phyloP scores from a whole-genome alignment of 2,113 vertebrate genomes.

The Quiscalus mexicanus region DNA sequence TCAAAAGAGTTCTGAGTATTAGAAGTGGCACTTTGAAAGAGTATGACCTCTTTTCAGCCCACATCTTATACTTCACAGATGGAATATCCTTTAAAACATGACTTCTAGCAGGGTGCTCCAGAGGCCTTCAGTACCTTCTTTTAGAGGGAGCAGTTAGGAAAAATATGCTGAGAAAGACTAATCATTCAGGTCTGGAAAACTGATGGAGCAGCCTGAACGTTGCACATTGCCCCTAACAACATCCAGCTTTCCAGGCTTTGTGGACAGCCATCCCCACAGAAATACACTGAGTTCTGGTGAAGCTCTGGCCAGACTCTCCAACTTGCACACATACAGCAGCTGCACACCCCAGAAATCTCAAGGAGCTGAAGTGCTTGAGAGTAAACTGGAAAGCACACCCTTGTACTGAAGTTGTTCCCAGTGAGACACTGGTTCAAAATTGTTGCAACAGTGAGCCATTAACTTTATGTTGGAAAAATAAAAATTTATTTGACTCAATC shows the following conservation, averaged over 20 bases:
- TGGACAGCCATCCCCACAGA: neutral
- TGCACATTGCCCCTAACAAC: neutral
- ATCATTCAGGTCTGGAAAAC: neutral
- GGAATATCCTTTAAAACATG: neutral
- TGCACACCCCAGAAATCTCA: neutral
- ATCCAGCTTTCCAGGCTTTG: neutral
- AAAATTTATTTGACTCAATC: neutral
- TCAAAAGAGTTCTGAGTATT: neutral
- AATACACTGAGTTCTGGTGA: neutral
- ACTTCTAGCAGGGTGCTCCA: neutral
- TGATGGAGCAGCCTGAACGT: neutral
- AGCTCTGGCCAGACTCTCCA: neutral
- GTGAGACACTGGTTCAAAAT: neutral
- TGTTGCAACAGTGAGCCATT: neutral
- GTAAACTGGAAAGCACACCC: neutral
- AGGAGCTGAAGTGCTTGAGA: neutral
- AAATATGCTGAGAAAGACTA: neutral
- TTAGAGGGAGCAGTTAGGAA: neutral
- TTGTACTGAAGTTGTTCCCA: neutral
- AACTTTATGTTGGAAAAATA: accelerated
- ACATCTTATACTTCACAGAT: neutral
- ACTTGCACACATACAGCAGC: accelerated
- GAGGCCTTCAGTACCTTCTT: neutral
- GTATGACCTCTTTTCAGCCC: neutral
- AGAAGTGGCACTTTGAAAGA: neutral